Evolutionary conservation across 2,797 vertebrate species (phyloP), one percentile per base, ranked within the genome.

Genomic region (Cynodonichthys magdalenae): DNA sequence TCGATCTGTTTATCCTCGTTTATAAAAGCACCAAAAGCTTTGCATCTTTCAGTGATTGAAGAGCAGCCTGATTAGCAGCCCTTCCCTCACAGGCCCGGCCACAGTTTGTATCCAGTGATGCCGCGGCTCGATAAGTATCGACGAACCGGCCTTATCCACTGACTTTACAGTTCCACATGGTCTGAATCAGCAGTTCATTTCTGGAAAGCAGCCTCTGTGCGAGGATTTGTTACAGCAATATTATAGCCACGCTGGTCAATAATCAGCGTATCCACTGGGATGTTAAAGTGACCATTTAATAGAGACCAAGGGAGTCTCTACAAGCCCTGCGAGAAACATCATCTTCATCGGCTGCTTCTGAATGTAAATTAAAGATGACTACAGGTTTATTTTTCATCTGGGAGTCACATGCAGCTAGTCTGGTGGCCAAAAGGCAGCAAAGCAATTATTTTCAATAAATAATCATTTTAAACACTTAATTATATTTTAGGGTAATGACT

Each of bases 41-140:
- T 15, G 19, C 53, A 34, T 54, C 39, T 24, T 42, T 20, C 53
- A 19, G 20, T 62, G 60, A 71, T 69, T 69, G 71, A 58, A 64
- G 57, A 80, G 61, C 69, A 68, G 20, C 28, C 27, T 52, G 51
- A 70, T 75, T 18, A 58, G 19, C 5, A 31, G 29, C 4, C 14
- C 0, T 15, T 45, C 41, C 61, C 41, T 70, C 55, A 57, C 45
- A 51, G 34, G 31, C 45, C 39, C 46, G 27, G 69, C 39, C 29
- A 28, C 44, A 46, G 19, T 28, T 51, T 18, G 58, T 62, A 66
- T 74, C 76, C 60, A 49, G 20, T 72, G 24, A 64, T 63, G 45
- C 63, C 62, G 46, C 69, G 44, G 66, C 57, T 85, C 84, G 45
- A 77, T 75, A 67, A 67, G 34, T 84, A 84, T 83, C 78, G 78